These are phyloP conservation scores for Aspidiotus rigidus DNA, from an alignment of 2,888 invertebrate species.

Conservation along the genomic window DNA sequence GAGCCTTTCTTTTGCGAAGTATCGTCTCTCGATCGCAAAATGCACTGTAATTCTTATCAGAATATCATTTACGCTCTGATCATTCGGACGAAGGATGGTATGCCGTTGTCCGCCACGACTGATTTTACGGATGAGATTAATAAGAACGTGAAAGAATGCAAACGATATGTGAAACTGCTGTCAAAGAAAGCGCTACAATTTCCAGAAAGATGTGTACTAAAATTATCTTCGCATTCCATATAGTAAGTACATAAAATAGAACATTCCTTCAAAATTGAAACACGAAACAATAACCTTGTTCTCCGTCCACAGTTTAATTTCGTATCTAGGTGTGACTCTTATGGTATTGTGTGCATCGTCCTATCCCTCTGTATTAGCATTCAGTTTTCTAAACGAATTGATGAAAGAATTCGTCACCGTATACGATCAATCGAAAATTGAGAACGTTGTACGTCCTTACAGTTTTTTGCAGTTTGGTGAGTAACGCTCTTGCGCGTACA, in stretches of 20 bases:
- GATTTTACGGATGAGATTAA: constrained; percentile 42
- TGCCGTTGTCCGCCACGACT: constrained; percentile 42
- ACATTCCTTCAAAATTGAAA: background rate
- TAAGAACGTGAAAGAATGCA: constrained; percentile 41
- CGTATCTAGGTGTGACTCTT: constrained; percentile 42
- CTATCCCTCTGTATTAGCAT: constrained; percentile 45
- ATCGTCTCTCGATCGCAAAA: background rate
- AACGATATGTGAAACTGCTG: constrained; percentile 42
- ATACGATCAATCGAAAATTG: constrained; percentile 42
- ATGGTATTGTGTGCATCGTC: constrained; percentile 43
- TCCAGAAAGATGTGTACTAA: constrained; percentile 43
- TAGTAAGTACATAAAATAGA: constrained; percentile 41
- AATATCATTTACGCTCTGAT: constrained; percentile 40
- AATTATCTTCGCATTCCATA: constrained; percentile 41
- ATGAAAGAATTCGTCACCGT: constrained; percentile 44
- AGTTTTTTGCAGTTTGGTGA: constrained; percentile 46
- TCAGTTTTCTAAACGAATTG: constrained; percentile 45
- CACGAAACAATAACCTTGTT: constrained; percentile 32
- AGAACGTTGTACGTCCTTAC: constrained; percentile 43
- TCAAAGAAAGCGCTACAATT: constrained; percentile 41
- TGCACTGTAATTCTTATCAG: constrained; percentile 28
- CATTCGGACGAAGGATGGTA: constrained; percentile 42
- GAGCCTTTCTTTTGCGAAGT: too few species aligned
- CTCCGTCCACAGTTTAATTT: constrained; percentile 42
- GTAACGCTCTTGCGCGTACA: constrained; percentile 28